Percentiles rank a stretch among this genome's conserved stretches.
These are phyloP conservation scores for Toxotes lorentzi DNA, from an alignment of 2,797 vertebrate genomes.

Conservation along the genomic window DNA sequence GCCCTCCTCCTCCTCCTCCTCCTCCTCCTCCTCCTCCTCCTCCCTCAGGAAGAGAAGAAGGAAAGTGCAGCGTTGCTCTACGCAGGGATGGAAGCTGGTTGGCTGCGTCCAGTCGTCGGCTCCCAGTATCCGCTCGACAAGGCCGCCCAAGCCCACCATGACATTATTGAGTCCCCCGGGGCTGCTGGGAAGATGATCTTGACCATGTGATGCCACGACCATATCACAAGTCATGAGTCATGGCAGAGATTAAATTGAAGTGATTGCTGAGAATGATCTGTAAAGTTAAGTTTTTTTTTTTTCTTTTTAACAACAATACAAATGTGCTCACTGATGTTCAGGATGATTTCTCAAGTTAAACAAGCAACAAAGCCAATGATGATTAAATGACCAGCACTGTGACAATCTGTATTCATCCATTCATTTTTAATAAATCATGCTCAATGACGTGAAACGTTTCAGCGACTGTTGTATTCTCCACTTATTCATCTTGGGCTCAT, in stretches of 20 bases:
- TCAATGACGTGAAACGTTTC: not conserved
- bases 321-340: not conserved
- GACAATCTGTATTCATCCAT: not conserved
- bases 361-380: not conserved
- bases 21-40: too few relatives aligned
- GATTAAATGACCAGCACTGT: not conserved
- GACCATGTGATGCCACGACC: conserved; percentile 68
- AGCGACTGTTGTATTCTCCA: not conserved
- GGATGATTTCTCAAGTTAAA: not conserved
- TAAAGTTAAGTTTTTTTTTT: too few relatives aligned
- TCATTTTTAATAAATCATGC: not conserved
- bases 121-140: conserved; percentile 86
- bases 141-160: conserved; percentile 87
- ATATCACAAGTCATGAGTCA: not conserved
- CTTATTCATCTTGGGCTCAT: not conserved
- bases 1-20: too few relatives aligned
- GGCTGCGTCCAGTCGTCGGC: conserved; percentile 89
- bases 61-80: conserved; percentile 84
- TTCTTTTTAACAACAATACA: too few relatives aligned
- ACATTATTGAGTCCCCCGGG: conserved; percentile 89
- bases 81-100: conserved; percentile 90
- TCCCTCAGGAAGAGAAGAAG: conserved; percentile 85
- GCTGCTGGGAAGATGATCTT: conserved; percentile 93
- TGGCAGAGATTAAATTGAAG: too few relatives aligned
- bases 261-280: not conserved